phyloP scores from a whole-genome alignment of 2,888 invertebrate genomes.

The Achlya flavicornis region DNA sequence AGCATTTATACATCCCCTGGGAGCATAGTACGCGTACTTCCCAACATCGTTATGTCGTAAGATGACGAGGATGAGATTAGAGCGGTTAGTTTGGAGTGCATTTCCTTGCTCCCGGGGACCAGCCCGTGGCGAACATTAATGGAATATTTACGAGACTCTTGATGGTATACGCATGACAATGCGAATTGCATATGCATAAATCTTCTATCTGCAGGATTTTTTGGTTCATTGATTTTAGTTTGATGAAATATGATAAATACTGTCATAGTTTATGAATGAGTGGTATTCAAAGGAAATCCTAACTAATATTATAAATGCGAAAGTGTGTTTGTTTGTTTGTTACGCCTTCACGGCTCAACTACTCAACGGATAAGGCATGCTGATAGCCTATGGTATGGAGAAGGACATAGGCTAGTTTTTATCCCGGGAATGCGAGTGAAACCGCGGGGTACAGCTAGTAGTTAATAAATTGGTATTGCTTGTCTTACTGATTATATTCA shows the following conservation, averaged over 20 bases:
- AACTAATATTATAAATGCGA: too few species aligned
- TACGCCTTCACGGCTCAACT: too few species aligned
- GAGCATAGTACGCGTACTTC: background rate
- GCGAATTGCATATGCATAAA: background rate
- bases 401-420: too few species aligned
- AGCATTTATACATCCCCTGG: constrained; percentile 3
- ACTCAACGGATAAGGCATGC: too few species aligned
- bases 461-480: too few species aligned
- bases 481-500: too few species aligned
- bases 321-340: too few species aligned
- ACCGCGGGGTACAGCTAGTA: too few species aligned
- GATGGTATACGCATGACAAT: constrained; percentile 21
- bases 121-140: constrained; percentile 37
- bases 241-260: background rate
- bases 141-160: constrained; percentile 48
- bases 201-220: background rate
- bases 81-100: constrained; percentile 53
- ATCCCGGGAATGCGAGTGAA: too few species aligned
- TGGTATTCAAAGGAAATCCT: too few species aligned
- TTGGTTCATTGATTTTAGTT: background rate
- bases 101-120: constrained; percentile 48
- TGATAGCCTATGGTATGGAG: too few species aligned
- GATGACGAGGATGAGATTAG: constrained; percentile 50
- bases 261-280: too few species aligned
- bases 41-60: constrained; percentile 33